phyloP scores from a whole-genome alignment of 2,113 vertebrate species.

The Bombycilla garrulus region DNA sequence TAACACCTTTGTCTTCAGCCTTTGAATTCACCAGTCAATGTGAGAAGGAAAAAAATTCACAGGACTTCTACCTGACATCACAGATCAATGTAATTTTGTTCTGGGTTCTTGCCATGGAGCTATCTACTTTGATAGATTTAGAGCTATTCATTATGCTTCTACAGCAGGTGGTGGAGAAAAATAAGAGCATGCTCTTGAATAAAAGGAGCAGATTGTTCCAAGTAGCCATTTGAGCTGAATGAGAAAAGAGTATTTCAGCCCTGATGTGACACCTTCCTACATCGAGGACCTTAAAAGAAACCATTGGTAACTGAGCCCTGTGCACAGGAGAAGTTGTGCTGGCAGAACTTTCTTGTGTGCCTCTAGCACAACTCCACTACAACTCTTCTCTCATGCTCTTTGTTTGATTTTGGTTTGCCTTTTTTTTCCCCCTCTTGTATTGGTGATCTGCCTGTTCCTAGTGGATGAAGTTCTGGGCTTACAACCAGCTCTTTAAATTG shows the following conservation, averaged over 20 bases:
- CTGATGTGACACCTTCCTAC: not conserved
- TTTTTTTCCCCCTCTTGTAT: not conserved
- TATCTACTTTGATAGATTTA: slow-evolving; percentile 5
- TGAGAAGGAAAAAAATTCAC: not conserved
- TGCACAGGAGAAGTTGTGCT: not conserved
- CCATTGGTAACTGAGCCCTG: not conserved
- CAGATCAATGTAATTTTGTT: not conserved
- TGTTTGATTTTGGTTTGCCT: not conserved
- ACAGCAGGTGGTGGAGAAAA: not conserved
- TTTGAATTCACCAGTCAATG: not conserved
- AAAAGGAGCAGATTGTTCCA: not conserved
- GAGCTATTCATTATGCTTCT: slow-evolving; percentile 6
- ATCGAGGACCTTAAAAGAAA: not conserved
- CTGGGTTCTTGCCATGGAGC: not conserved
- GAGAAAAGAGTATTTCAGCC: not conserved
- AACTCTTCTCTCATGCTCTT: not conserved
- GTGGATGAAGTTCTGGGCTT: not conserved
- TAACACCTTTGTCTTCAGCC: not conserved
- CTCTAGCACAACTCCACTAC: not conserved
- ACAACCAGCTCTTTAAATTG: not conserved
- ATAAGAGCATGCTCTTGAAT: slow-evolving; percentile 20
- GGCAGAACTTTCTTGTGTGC: not conserved
- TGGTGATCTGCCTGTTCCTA: not conserved
- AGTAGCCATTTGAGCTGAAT: not conserved
- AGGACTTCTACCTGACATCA: not conserved